Conservation (phyloP, 2,113 vertebrate genomes). For the Diadophis punctatus region DNA sequence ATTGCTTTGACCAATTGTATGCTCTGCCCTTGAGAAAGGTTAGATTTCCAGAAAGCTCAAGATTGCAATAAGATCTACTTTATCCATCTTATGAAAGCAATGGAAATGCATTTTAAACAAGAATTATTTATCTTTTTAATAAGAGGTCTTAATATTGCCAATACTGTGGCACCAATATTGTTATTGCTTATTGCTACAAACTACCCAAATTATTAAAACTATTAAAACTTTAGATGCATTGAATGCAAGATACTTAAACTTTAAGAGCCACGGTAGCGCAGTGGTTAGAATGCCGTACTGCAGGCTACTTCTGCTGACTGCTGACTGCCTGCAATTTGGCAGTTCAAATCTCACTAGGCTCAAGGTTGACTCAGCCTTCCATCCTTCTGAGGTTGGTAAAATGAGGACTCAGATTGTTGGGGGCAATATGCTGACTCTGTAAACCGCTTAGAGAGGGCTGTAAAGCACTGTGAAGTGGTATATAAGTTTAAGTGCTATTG, state of each 20-base stretch:
- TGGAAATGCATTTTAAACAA: not conserved
- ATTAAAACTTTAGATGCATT: not conserved
- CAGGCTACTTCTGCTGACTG: too few relatives aligned
- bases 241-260: not conserved
- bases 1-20: not conserved
- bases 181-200: not conserved
- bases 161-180: not conserved
- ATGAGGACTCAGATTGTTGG: too few relatives aligned
- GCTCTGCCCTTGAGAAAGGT: not conserved
- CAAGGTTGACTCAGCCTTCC: too few relatives aligned
- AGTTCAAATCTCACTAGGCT: too few relatives aligned
- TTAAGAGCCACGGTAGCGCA: too few relatives aligned
- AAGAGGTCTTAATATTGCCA: not conserved
- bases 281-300: too few relatives aligned
- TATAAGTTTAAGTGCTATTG: too few relatives aligned
- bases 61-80: not conserved
- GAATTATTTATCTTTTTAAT: not conserved
- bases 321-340: too few relatives aligned
- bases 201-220: not conserved
- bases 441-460: too few relatives aligned
- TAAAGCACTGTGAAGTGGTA: too few relatives aligned
- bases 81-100: not conserved
- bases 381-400: too few relatives aligned
- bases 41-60: not conserved
- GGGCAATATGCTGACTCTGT: too few relatives aligned